Evolutionary conservation across 2,113 vertebrate species (phyloP), one percentile per base, ranked within the genome.

Genomic region (Loxodonta africana): DNA sequence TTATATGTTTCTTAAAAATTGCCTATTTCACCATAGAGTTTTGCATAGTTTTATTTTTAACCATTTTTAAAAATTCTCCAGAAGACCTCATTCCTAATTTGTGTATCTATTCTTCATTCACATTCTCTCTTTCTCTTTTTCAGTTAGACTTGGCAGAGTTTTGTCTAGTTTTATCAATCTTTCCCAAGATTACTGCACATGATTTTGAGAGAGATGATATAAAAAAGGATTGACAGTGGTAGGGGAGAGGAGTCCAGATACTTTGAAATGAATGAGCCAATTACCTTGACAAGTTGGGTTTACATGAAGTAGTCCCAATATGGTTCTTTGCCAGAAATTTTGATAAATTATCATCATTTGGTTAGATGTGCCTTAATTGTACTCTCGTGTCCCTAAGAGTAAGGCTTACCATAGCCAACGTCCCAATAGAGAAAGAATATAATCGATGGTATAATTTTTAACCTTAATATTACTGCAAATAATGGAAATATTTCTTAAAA

Each of bases 181-280:
- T 82, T 86, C 62, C 30, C 26, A 44, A 84, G 30, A n/a, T 6
- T 46, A 51, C 10, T 84, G 60, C 62, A 11, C 6, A 15, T 67
- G 5, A 90, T 41, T 93, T 87, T 46, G 5, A 67, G 21, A 18
- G 46, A 44, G 21, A 62, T 57, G 20, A 28, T 62, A 18, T 48
- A 48, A 21, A 69, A 95, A 90, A 76, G 67, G 14, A 84, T 33
- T 46, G 41, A 80, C 71, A 85, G 30, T 33, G 3, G 28, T 30
- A 85, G 5, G 57, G 25, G 53, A 73, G 4, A 53, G 4, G 15
- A 33, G 5, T 53, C 7, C 44, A 83, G 46, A 84, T 48, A 69
- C 69, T 69, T 69, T 60, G 46, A 95, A 60, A 80, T 71, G 21
- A 85, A 91, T 85, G 25, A 95, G 5, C n/a, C 37, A 90, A 83